These are phyloP conservation scores for Polydrusus tereticollis DNA, from an alignment of 2,888 invertebrate species.

Conservation along the genomic window DNA sequence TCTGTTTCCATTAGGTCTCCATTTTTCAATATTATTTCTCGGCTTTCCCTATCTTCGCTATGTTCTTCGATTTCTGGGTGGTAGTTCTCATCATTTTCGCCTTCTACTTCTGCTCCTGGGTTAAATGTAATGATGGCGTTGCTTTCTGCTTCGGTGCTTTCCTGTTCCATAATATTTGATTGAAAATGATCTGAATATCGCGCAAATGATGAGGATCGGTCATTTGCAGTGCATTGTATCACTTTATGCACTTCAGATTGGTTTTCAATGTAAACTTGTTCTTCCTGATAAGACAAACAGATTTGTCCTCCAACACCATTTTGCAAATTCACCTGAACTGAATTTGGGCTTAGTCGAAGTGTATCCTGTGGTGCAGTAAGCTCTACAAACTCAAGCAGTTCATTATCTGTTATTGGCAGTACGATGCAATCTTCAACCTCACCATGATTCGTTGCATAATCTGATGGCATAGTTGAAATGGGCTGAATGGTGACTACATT, in stretches of 20 bases:
- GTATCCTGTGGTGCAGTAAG: background rate
- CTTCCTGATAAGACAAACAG: background rate
- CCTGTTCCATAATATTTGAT: background rate
- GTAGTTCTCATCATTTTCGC: background rate
- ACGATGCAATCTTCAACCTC: background rate
- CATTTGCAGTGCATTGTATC: background rate
- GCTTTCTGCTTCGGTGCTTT: background rate
- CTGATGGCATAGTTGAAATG: background rate
- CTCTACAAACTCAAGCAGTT: background rate
- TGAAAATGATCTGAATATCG: background rate
- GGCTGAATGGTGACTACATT: background rate
- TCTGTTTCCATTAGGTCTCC: background rate
- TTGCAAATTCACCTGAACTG: background rate
- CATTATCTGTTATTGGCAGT: background rate
- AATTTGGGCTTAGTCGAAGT: background rate
- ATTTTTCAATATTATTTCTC: background rate
- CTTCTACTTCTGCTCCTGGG: background rate
- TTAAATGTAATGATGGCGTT: no score
- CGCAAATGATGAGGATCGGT: background rate
- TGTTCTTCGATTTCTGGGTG: background rate
- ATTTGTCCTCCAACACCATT: background rate
- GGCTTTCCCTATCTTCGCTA: background rate
- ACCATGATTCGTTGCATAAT: background rate
- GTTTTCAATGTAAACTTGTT: background rate
- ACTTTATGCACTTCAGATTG: background rate